Percentiles rank a stretch among this genome's conserved stretches.
These are phyloP conservation scores for Sterna hirundo DNA, from an alignment of 2,113 vertebrate genomes.

Conservation along the genomic window DNA sequence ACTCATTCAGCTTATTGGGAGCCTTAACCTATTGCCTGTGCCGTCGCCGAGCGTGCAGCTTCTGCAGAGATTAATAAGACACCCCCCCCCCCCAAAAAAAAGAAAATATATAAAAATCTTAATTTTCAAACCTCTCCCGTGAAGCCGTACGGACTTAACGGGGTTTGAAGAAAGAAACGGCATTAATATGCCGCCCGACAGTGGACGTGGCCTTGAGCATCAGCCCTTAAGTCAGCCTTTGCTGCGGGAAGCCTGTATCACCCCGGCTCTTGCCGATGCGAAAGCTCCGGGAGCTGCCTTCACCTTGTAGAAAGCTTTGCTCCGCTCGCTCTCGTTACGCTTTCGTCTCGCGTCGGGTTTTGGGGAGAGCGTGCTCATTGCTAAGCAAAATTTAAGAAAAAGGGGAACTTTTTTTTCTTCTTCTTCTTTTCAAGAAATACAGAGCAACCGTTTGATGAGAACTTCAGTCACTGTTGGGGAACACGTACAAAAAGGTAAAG, in stretches of 20 bases:
- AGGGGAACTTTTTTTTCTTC: background rate
- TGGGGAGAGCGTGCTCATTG: background rate
- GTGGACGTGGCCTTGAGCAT: background rate
- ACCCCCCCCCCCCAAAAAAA: background rate
- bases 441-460: background rate
- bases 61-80: conserved; percentile 32
- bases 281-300: conserved; percentile 36
- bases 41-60: background rate
- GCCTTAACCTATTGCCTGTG: conserved; percentile 41
- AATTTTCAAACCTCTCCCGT: background rate
- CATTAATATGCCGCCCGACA: background rate
- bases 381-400: background rate
- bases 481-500: background rate
- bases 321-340: background rate
- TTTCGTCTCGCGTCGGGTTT: fast-evolving
- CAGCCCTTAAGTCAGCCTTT: background rate
- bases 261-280: background rate
- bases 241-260: background rate
- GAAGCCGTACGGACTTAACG: background rate
- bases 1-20: conserved; percentile 59
- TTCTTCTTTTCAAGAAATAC: background rate
- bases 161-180: background rate
- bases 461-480: background rate
- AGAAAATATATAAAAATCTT: background rate
- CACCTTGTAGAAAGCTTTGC: background rate